Percentiles rank a stretch among this genome's conserved stretches.
These are phyloP conservation scores for Malurus splendens DNA, from an alignment of 2,797 vertebrate species.

Conservation along the genomic window DNA sequence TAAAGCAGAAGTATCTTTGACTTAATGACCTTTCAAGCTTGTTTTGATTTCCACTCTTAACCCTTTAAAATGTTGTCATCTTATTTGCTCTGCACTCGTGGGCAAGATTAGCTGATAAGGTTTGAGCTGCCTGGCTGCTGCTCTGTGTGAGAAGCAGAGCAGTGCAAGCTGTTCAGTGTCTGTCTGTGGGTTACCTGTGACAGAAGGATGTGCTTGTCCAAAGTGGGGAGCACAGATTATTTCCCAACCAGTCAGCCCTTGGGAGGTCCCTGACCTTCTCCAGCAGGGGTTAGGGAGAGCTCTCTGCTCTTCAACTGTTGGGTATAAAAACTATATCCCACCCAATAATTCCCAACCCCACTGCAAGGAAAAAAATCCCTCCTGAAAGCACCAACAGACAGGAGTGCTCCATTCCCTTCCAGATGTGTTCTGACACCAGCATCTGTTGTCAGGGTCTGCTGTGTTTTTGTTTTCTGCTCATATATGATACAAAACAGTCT, in stretches of 20 bases:
- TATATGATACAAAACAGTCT: background rate
- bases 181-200: background rate
- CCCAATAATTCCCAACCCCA: too few relatives aligned
- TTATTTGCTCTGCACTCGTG: background rate
- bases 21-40: background rate
- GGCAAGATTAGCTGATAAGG: background rate
- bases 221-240: background rate
- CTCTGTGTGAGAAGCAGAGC: background rate
- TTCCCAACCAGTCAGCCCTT: background rate
- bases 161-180: background rate
- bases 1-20: background rate
- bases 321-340: accelerated
- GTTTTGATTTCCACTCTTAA: background rate
- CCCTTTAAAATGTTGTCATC: background rate
- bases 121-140: background rate
- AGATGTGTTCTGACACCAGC: background rate
- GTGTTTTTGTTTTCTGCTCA: background rate
- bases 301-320: background rate
- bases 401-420: accelerated
- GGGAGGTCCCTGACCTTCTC: background rate
- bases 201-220: accelerated
- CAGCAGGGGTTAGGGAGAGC: background rate
- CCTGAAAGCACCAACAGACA: background rate
- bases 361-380: background rate
- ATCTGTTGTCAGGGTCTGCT: background rate